These are phyloP conservation scores for Enhydra lutris DNA, from an alignment of 2,113 vertebrate genomes.

Conservation along the genomic window DNA sequence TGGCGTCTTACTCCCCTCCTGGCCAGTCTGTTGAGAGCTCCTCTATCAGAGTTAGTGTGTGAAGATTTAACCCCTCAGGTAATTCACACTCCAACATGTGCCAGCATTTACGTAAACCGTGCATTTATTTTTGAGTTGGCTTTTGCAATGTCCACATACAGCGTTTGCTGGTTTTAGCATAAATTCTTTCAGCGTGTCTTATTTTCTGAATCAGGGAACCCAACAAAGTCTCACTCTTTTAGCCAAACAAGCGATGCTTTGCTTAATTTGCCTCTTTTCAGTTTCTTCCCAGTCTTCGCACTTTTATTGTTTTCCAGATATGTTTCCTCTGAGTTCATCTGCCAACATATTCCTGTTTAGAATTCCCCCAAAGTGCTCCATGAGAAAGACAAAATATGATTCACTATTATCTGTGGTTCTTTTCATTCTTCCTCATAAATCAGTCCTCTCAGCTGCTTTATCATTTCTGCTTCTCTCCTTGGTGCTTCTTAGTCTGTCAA, in stretches of 20 bases:
- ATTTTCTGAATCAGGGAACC: neutral
- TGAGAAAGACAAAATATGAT: neutral
- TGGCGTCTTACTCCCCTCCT: fast-evolving
- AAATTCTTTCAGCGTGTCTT: neutral
- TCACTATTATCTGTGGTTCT: neutral
- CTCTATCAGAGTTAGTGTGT: fast-evolving
- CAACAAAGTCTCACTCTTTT: neutral
- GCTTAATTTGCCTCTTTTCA: neutral
- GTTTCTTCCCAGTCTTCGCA: neutral
- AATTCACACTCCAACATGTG: neutral
- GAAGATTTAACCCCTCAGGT: neutral
- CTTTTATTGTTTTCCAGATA: neutral
- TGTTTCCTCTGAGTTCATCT: neutral
- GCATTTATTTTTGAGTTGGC: neutral
- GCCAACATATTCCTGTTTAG: neutral
- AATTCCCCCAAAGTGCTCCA: neutral
- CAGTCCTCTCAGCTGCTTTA: neutral
- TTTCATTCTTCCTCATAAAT: neutral
- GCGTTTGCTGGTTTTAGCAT: neutral
- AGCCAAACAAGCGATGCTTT: neutral
- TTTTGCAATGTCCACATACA: neutral
- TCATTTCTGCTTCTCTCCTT: neutral
- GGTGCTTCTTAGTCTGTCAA: neutral
- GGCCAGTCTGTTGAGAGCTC: neutral
- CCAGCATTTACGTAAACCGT: neutral